Conservation (phyloP, 2,113 vertebrate genomes). For the Gymnogyps californianus region DNA sequence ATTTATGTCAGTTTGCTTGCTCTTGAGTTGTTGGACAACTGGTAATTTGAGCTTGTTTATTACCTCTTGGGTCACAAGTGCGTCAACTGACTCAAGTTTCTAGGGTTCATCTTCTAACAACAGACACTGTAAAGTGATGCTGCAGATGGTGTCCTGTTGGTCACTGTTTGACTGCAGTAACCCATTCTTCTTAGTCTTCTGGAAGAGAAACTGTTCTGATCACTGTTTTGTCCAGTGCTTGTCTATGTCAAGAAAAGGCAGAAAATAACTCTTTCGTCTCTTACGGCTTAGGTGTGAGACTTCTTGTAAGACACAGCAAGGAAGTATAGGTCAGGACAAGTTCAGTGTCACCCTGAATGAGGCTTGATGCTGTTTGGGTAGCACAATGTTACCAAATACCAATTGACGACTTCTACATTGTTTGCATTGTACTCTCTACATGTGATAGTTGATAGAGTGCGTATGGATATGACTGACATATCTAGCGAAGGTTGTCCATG, state of each 20-base stretch:
- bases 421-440: neutral
- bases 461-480: neutral
- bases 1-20: neutral
- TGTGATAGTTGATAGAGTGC: neutral
- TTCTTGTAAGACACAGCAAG: neutral
- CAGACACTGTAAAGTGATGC: neutral
- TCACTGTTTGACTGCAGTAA: neutral
- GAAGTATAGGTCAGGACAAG: neutral
- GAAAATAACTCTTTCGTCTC: neutral
- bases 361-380: neutral
- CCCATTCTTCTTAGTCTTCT: neutral
- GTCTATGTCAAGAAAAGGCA: neutral
- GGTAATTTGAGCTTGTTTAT: neutral
- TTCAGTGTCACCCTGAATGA: neutral
- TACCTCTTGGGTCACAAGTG: neutral
- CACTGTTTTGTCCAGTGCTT: neutral
- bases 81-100: neutral
- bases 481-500: neutral
- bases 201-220: neutral
- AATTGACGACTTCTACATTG: neutral
- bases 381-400: neutral
- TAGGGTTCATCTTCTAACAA: neutral
- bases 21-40: neutral
- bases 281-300: neutral
- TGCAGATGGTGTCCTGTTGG: neutral